Percentiles rank a stretch among this genome's conserved stretches.
These are phyloP conservation scores for Caenorhabditis sp. DNA, from an alignment of 2,888 invertebrate species.

Conservation along the genomic window DNA sequence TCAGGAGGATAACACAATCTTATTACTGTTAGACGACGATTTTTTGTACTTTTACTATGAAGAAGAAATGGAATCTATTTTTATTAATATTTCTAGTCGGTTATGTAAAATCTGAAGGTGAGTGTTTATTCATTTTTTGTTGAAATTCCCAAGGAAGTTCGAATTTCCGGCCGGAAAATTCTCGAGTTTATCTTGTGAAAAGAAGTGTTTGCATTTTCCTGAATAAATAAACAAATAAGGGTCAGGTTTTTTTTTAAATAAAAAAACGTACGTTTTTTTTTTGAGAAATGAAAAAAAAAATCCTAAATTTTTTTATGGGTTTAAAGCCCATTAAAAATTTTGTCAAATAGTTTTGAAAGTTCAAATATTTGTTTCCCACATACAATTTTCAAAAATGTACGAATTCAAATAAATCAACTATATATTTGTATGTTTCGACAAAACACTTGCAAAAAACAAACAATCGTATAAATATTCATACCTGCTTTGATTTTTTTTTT, in stretches of 20 bases:
- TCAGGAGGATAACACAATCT: not conserved
- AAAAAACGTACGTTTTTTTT: too few relatives aligned
- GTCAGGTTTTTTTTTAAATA: too few relatives aligned
- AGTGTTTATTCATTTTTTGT: not conserved
- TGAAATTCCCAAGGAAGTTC: not conserved
- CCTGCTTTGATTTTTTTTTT: too few relatives aligned
- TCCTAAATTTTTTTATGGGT: too few relatives aligned
- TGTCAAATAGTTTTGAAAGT: too few relatives aligned
- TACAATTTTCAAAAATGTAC: not conserved
- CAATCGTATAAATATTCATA: too few relatives aligned
- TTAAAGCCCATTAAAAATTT: too few relatives aligned
- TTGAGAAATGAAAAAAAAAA: too few relatives aligned
- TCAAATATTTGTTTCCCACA: not conserved
- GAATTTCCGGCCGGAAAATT: not conserved
- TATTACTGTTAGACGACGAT: not conserved
- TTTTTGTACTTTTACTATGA: conserved; percentile 7
- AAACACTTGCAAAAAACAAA: not conserved
- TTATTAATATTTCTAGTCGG: conserved; percentile 13
- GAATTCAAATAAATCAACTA: not conserved
- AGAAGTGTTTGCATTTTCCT: not conserved
- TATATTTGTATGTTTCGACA: not conserved
- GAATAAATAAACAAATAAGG: not conserved
- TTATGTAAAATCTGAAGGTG: not conserved
- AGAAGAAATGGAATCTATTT: conserved; percentile 23
- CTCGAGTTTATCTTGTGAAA: too few relatives aligned